phyloP scores from a whole-genome alignment of 2,113 vertebrate species.

The Fregata magnificens region DNA sequence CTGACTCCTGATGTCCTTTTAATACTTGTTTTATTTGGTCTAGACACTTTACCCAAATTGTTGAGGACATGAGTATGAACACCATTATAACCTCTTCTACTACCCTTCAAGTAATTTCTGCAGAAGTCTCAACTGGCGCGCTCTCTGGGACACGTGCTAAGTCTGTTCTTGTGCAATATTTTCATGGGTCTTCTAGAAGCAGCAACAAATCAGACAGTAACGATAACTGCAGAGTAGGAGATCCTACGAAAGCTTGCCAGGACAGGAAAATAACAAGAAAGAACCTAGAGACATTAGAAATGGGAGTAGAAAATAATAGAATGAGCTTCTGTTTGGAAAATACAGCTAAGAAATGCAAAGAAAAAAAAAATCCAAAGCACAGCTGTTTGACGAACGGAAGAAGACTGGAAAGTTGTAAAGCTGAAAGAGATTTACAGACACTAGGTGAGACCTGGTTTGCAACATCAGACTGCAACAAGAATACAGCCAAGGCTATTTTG shows the following conservation, averaged over 20 bases:
- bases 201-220: background rate
- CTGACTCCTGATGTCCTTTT: background rate
- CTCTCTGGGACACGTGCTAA: background rate
- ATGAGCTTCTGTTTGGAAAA: constrained; percentile 8
- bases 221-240: background rate
- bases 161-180: background rate
- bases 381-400: background rate
- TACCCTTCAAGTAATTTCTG: background rate
- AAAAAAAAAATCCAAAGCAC: background rate
- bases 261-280: background rate
- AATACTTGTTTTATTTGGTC: background rate
- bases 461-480: constrained; percentile 3
- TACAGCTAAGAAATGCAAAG: background rate
- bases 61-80: background rate
- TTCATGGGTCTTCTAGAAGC: background rate
- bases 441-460: background rate
- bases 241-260: background rate
- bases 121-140: background rate
- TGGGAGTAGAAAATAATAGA: background rate
- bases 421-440: constrained; percentile 13
- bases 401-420: background rate
- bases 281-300: background rate
- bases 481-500: background rate
- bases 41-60: background rate
- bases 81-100: background rate